phyloP scores from a whole-genome alignment of 2,797 vertebrate species.

The Crotalus adamanteus region DNA sequence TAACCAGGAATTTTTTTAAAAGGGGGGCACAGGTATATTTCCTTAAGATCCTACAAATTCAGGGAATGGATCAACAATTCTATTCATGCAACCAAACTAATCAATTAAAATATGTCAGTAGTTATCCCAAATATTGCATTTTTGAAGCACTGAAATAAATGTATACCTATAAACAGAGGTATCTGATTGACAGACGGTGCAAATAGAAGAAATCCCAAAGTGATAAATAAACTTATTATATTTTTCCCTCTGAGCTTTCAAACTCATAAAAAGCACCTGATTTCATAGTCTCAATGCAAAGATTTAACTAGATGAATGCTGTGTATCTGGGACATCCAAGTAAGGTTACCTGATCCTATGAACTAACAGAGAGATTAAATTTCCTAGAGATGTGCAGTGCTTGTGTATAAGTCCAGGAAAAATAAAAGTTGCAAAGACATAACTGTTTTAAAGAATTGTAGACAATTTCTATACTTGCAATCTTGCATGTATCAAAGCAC shows the following conservation, averaged over 20 bases:
- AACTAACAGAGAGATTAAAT: background rate
- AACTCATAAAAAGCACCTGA: background rate
- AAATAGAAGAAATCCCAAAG: background rate
- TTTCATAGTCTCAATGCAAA: background rate
- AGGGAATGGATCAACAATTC: background rate
- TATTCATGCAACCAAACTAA: background rate
- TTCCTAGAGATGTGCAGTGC: background rate
- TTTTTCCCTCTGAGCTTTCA: too few relatives aligned
- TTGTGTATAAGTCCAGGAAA: background rate
- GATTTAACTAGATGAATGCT: background rate
- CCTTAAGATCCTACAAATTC: background rate
- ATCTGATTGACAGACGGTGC: background rate
- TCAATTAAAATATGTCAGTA: background rate
- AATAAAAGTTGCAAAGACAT: background rate
- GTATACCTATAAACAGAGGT: background rate
- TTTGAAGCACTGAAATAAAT: background rate
- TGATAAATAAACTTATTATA: background rate
- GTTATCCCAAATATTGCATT: background rate
- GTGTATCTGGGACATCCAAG: background rate
- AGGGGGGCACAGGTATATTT: background rate
- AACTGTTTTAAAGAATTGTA: background rate
- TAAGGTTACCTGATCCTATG: background rate
- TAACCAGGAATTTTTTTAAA: background rate
- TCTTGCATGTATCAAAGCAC: background rate
- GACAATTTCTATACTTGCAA: background rate